Evolutionary conservation across 1,140 invertebrate genomes (phyloP).

Genomic region (Drosophila seguyi): DNA sequence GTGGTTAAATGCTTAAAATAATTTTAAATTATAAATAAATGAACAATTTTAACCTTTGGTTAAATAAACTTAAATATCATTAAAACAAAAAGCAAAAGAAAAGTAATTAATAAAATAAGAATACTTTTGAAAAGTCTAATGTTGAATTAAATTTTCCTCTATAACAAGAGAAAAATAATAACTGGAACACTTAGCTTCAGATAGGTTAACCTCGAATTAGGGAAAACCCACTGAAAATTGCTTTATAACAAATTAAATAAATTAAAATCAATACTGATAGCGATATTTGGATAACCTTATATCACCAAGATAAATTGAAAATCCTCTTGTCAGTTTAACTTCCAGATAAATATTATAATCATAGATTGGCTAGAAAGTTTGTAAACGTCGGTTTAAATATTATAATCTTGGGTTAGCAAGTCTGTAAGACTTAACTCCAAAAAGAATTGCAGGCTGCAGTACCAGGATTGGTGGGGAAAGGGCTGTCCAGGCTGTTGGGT

Average conservation of each 20-base stretch:
- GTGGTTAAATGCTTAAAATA: neutral
- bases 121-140: neutral
- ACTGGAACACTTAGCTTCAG: neutral
- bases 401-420: neutral
- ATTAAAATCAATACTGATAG: neutral
- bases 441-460: no score
- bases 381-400: neutral
- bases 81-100: neutral
- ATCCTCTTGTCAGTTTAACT: neutral
- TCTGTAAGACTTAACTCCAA: no score
- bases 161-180: neutral
- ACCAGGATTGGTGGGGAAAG: neutral
- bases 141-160: neutral
- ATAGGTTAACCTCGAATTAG: neutral
- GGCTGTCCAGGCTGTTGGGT: neutral
- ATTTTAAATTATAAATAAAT: neutral
- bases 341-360: neutral
- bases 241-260: neutral
- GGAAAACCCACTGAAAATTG: neutral
- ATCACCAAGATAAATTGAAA: neutral
- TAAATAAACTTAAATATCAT: neutral
- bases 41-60: conserved; percentile 1
- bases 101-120: neutral
- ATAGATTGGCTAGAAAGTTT: neutral
- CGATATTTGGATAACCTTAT: neutral